Percentiles rank a stretch among this genome's conserved stretches.
Evolutionary conservation across 2,113 vertebrate species (phyloP).

Genomic region (Triplophysa tibetana): DNA sequence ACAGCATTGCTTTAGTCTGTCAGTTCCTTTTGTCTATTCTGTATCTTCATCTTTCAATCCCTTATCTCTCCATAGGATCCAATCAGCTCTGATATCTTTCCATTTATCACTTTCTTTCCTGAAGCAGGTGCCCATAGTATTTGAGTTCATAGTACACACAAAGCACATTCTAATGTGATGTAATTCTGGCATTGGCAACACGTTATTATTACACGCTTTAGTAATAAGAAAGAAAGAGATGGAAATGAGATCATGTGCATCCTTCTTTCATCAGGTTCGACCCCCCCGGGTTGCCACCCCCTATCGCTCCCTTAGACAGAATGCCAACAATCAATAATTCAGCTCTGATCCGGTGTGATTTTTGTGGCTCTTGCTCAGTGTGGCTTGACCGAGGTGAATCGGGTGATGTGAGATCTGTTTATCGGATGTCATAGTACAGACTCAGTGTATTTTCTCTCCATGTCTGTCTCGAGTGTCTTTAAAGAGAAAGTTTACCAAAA

Average conservation of each 20-base stretch:
- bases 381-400: too few species aligned
- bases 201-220: neutral
- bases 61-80: neutral
- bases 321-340: conserved; percentile 42
- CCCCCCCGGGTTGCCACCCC: conserved; percentile 7
- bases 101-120: neutral
- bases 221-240: neutral
- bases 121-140: neutral
- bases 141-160: neutral
- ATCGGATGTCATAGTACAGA: too few species aligned
- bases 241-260: conserved; percentile 17
- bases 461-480: too few species aligned
- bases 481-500: too few species aligned
- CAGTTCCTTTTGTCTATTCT: neutral
- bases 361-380: neutral
- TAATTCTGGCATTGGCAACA: neutral
- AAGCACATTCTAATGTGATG: neutral
- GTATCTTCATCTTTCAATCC: neutral
- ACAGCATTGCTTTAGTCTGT: too few species aligned
- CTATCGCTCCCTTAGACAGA: neutral
- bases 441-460: too few species aligned
- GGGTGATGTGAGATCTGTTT: too few species aligned
- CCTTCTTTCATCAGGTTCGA: conserved; percentile 39
- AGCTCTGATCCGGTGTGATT: conserved; percentile 6
- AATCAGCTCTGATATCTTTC: neutral